Evolutionary conservation across 2,888 invertebrate genomes (phyloP).

Genomic region (Liopterus haemorrhoidalis): DNA sequence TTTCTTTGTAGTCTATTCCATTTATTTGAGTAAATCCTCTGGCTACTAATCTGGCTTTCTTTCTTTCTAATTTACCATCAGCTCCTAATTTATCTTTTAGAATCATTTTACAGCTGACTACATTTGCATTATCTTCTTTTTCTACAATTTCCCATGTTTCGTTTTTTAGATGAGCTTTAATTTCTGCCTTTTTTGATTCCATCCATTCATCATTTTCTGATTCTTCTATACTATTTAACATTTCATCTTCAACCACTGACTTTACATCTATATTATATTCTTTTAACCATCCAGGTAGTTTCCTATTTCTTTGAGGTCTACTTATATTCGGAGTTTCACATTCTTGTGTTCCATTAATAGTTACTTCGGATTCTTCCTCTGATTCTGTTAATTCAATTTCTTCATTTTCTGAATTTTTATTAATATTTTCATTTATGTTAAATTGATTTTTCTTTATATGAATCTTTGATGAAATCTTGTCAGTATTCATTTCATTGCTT

Average conservation of each 20-base stretch:
- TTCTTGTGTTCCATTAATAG: too few relatives aligned
- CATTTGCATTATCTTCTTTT: not conserved
- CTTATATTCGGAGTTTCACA: too few relatives aligned
- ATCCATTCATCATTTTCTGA: too few relatives aligned
- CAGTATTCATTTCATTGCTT: conserved; percentile 1
- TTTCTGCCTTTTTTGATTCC: conserved; percentile 5
- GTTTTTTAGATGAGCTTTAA: conserved; percentile 9
- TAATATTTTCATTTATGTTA: not conserved
- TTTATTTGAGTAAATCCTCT: conserved; percentile 3
- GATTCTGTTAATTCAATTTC: not conserved
- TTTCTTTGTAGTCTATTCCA: conserved; percentile 5
- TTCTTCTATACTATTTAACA: too few relatives aligned
- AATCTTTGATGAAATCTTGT: too few relatives aligned
- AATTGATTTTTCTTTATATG: too few relatives aligned
- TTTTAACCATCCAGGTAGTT: too few relatives aligned
- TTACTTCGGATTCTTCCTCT: too few relatives aligned
- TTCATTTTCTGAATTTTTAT: not conserved
- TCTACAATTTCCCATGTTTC: conserved; percentile 6
- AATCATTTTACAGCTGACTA: not conserved
- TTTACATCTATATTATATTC: too few relatives aligned
- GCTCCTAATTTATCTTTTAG: conserved; percentile 2
- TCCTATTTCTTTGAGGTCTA: too few relatives aligned
- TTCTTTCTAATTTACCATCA: not conserved
- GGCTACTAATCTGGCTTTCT: conserved; percentile 3
- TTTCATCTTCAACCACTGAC: too few relatives aligned